These are phyloP conservation scores for Motacilla tschutschensis DNA, from an alignment of 2,113 vertebrate species.

Conservation along the genomic window DNA sequence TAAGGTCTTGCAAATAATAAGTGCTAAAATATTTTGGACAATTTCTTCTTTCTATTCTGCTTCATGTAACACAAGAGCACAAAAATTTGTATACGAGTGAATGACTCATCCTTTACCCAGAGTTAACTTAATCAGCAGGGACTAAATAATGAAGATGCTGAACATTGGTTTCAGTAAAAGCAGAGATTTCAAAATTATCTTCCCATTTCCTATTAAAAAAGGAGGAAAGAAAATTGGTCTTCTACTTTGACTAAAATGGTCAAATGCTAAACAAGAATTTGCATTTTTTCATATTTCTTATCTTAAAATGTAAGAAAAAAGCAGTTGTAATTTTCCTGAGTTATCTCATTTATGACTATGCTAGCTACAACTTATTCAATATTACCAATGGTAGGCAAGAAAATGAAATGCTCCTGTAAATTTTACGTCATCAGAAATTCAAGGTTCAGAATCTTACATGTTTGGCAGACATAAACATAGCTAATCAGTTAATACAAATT, in stretches of 20 bases:
- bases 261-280: slow-evolving; percentile 4
- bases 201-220: background rate
- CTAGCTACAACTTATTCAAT: background rate
- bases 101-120: slow-evolving; percentile 35
- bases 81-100: background rate
- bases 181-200: slow-evolving; percentile 43
- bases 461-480: background rate
- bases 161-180: slow-evolving; percentile 36
- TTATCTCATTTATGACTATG: background rate
- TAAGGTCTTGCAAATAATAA: slow-evolving; percentile 17
- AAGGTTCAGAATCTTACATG: background rate
- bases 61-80: slow-evolving; percentile 14
- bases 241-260: slow-evolving; percentile 13
- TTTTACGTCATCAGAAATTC: background rate
- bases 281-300: background rate
- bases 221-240: slow-evolving; percentile 30
- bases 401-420: background rate
- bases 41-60: slow-evolving; percentile 21
- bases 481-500: background rate
- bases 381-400: background rate
- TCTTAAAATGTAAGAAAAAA: background rate
- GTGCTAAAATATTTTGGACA: background rate
- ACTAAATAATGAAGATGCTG: slow-evolving; percentile 38
- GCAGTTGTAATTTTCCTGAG: background rate
- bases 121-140: slow-evolving; percentile 32